A percentile compares a stretch with the other conserved stretches of the same genome.
Conservation (phyloP, 1,140 invertebrate species). For the Atta cephalotes region DNA sequence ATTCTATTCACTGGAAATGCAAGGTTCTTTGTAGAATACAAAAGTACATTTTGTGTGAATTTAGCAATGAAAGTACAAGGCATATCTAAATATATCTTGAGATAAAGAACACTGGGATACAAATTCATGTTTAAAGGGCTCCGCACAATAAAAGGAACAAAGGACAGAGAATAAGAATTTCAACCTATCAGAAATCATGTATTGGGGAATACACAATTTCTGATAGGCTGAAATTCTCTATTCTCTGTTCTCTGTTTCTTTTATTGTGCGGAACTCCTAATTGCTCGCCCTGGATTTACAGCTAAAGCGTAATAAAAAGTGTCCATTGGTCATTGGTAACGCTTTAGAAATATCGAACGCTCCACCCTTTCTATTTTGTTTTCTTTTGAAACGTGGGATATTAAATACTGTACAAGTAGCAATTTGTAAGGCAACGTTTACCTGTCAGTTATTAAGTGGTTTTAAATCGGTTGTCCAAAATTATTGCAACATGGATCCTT, state of each 20-base stretch:
- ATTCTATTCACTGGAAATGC: neutral
- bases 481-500: conserved; percentile 8
- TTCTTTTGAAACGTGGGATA: neutral
- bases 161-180: too few relatives aligned
- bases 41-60: neutral
- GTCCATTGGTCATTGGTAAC: neutral
- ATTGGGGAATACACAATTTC: too few relatives aligned
- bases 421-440: neutral
- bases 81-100: neutral
- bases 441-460: too few relatives aligned
- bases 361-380: neutral
- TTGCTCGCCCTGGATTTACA: neutral
- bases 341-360: neutral
- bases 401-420: neutral
- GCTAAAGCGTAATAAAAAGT: neutral
- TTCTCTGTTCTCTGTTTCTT: too few relatives aligned
- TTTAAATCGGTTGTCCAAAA: neutral
- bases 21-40: neutral
- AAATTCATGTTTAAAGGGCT: neutral
- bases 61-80: neutral
- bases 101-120: neutral
- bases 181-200: too few relatives aligned
- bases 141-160: too few relatives aligned
- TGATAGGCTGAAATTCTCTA: too few relatives aligned
- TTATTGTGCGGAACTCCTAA: neutral